These are phyloP conservation scores for Poeciliopsis gracilis DNA, from an alignment of 2,797 vertebrate species.

Conservation along the genomic window DNA sequence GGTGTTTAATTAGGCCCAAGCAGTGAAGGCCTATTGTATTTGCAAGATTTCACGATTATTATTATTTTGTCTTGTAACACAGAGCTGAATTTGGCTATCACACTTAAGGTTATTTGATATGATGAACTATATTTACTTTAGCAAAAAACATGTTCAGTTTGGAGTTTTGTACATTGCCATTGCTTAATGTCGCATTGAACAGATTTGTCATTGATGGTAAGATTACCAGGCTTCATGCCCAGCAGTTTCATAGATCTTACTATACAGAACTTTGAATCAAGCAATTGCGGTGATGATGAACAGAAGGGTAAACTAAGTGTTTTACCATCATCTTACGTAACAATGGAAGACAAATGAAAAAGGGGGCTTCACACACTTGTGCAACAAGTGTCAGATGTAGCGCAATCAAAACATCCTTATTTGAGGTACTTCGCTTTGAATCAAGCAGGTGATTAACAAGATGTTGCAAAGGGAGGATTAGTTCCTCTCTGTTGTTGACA, in stretches of 20 bases:
- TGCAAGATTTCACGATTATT: no score
- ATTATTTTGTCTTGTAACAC: neutral
- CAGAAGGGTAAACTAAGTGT: neutral
- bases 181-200: neutral
- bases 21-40: no score
- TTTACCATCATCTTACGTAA: neutral
- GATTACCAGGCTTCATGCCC: neutral
- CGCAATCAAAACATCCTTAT: no score
- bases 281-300: neutral
- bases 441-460: no score
- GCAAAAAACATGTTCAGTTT: neutral
- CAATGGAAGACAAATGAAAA: neutral
- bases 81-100: neutral
- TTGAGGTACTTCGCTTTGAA: no score
- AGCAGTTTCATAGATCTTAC: neutral
- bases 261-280: neutral
- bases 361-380: neutral
- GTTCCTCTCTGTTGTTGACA: no score
- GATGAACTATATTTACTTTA: neutral
- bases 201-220: neutral
- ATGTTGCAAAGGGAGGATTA: no score
- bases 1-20: neutral
- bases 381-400: no score
- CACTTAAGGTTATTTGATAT: neutral
- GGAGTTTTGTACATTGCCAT: neutral